Evolutionary conservation across 2,113 vertebrate species (phyloP).

Genomic region (Amia ocellicauda): DNA sequence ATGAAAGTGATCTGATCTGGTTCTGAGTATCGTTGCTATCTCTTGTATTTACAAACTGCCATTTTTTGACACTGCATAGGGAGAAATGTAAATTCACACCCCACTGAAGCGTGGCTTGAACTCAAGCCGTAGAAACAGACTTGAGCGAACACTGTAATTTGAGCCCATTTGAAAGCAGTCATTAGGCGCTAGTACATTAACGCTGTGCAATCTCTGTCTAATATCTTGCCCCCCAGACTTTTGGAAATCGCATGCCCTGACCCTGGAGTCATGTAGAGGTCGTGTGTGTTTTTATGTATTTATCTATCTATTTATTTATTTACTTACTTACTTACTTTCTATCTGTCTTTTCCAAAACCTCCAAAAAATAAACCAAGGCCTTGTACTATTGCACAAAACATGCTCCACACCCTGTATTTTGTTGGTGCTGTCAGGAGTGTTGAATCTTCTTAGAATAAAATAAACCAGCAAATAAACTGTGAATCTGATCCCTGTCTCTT

Average conservation of each 20-base stretch:
- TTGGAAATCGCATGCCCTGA: conserved; percentile 6
- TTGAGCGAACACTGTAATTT: not conserved
- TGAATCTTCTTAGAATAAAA: too few relatives aligned
- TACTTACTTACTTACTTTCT: too few relatives aligned
- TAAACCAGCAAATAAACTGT: too few relatives aligned
- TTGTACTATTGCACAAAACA: too few relatives aligned
- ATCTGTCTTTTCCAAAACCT: too few relatives aligned
- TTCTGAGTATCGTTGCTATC: not conserved
- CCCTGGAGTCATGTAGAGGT: conserved; percentile 8
- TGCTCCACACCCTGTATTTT: too few relatives aligned
- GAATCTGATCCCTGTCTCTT: not conserved
- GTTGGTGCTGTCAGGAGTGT: too few relatives aligned
- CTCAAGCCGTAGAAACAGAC: not conserved
- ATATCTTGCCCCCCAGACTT: not conserved
- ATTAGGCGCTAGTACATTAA: not conserved
- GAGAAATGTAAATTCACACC: conserved; percentile 2
- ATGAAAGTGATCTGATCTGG: conserved; percentile 20
- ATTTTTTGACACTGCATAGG: not conserved
- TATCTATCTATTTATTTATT: too few relatives aligned
- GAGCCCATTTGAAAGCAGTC: not conserved
- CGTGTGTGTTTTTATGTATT: not conserved
- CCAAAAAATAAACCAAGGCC: too few relatives aligned
- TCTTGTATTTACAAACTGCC: not conserved
- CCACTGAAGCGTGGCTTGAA: too few relatives aligned
- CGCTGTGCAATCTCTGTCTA: not conserved